Evolutionary conservation across 2,888 invertebrate species (phyloP).

Genomic region (Aphodius granarius): DNA sequence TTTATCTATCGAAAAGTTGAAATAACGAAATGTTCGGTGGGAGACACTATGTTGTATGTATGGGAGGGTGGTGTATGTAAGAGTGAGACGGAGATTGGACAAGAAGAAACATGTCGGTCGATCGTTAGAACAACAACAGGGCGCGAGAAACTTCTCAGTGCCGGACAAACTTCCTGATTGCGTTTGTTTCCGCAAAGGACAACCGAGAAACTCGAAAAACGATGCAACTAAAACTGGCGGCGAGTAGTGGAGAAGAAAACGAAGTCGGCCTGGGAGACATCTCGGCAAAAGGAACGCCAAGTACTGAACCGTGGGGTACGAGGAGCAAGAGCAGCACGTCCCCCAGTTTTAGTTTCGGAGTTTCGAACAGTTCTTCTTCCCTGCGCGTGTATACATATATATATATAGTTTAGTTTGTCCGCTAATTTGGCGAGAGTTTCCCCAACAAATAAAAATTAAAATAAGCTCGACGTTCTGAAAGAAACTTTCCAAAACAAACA

Average conservation of each 20-base stretch:
- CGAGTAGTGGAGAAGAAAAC: neutral
- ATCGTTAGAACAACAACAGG: slow-evolving; percentile 18
- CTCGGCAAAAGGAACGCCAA: slow-evolving; percentile 5
- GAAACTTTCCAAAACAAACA: neutral
- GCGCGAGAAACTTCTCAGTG: slow-evolving; percentile 14
- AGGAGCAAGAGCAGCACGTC: neutral
- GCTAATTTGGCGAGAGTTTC: slow-evolving; percentile 9
- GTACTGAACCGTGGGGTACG: neutral
- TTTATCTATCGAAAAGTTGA: slow-evolving; percentile 12
- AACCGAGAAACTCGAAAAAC: slow-evolving; percentile 17
- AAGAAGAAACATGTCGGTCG: slow-evolving; percentile 12
- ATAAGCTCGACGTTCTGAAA: neutral
- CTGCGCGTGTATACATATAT: neutral
- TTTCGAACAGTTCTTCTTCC: neutral
- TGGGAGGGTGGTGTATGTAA: neutral
- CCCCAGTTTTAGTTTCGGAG: slow-evolving; percentile 12
- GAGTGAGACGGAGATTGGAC: neutral
- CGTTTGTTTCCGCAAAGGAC: slow-evolving; percentile 35
- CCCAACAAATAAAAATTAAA: slow-evolving; percentile 7
- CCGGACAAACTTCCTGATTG: slow-evolving; percentile 32
- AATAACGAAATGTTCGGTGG: neutral
- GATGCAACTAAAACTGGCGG: slow-evolving; percentile 1
- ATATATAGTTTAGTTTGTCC: slow-evolving; percentile 7
- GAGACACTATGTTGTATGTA: neutral
- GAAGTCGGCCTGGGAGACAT: neutral